phyloP scores from a whole-genome alignment of 2,113 vertebrate species.

The Odocoileus virginianus region DNA sequence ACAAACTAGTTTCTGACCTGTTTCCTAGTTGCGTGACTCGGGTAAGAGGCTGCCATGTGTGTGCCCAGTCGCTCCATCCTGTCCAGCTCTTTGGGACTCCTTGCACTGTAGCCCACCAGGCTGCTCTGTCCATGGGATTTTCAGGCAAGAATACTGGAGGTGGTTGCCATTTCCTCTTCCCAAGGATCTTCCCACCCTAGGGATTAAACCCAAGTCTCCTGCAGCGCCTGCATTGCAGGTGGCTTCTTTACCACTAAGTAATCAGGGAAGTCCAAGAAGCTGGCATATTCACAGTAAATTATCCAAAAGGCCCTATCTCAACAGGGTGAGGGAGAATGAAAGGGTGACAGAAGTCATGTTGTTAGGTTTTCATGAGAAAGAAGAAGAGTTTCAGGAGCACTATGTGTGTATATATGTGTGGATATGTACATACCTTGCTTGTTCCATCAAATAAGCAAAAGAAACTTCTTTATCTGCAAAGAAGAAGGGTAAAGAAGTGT shows the following conservation, averaged over 20 bases:
- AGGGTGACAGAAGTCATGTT: background rate
- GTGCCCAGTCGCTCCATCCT: background rate
- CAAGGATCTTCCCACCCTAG: background rate
- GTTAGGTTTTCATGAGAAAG: background rate
- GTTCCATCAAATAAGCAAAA: background rate
- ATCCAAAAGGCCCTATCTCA: background rate
- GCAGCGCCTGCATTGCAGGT: background rate
- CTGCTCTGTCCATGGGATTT: background rate
- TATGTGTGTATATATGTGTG: background rate
- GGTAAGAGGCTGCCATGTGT: background rate
- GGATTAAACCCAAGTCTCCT: background rate
- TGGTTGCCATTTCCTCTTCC: background rate
- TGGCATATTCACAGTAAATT: background rate
- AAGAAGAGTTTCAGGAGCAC: background rate
- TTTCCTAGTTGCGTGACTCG: background rate
- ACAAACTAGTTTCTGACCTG: background rate
- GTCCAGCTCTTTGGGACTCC: background rate
- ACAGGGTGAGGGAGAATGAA: background rate
- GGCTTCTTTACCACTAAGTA: background rate
- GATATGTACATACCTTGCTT: background rate
- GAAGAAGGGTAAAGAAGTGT: background rate
- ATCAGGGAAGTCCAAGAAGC: background rate
- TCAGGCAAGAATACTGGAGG: background rate
- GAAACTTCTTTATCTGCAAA: background rate
- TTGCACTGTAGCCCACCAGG: background rate